Evolutionary conservation across 2,888 invertebrate genomes (phyloP), one percentile per base, ranked within the genome.

Genomic region (Acanthosepion lycidas): DNA sequence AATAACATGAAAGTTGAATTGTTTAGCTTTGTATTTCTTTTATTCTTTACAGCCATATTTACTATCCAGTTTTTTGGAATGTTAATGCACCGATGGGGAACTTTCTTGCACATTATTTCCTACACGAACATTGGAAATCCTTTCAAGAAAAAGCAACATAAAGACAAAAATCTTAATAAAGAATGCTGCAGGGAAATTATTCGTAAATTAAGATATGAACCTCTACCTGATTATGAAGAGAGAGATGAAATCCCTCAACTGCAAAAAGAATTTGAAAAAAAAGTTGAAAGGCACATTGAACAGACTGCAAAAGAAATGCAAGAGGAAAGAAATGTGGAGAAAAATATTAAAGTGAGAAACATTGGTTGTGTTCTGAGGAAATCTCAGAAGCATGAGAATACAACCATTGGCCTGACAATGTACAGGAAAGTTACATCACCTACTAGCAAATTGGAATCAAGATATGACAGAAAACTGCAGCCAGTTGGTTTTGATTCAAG

Each of bases 51-150:
- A 3, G 33, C 96, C 9, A 96, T 97, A 26, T 95, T 97, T 42
- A 15, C 96, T 2, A 95, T 97, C 5, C 97, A 97, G 95, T 96
- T 97, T 95, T n/a, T 96, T 91, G 97, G 97, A 28, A 97, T 97
- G 97, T 55, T 97, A 12, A 95, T 96, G 18, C 97, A 97, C 94
- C 95, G 97, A n/a, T 96, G 96, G 96, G 97, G 97, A 51, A 97
- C 97, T 0, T 96, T 97, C 93, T 95, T 96, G 49, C 97, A 97
- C 94, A 95, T 97, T 9, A 96, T 97, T 20, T 96, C 97, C 12
- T 96, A 96, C 20, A 97, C 97, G 18, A 95, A 96, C 78, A 95
- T 96, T 20, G 8, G n/a, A 28, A 49, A 91, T 33, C 53, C 26
- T 6, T 53, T 92, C 51, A 18, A 28, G 26, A 92, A 92, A 48